Conservation (phyloP, 2,113 vertebrate species). For the Dicaeum eximium region DNA sequence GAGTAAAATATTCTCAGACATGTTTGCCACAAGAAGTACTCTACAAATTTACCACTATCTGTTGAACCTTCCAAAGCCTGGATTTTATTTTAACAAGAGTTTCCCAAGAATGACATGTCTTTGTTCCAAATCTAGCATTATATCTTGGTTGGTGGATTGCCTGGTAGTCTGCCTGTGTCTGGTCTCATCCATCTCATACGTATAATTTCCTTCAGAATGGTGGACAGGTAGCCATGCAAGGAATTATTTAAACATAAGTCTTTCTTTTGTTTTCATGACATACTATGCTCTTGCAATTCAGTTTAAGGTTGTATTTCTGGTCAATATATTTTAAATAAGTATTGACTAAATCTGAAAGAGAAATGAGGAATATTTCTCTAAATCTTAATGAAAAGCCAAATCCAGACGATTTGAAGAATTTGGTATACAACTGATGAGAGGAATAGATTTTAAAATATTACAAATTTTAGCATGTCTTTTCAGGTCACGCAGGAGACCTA, state of each 20-base stretch:
- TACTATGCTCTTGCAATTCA: background rate
- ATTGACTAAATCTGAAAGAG: background rate
- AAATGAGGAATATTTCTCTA: background rate
- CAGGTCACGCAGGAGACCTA: background rate
- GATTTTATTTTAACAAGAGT: background rate
- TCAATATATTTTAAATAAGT: background rate
- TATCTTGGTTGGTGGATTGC: background rate
- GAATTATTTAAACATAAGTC: background rate
- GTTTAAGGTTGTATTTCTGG: background rate
- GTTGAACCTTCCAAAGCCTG: background rate
- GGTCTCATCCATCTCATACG: rapidly evolving
- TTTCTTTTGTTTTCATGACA: background rate
- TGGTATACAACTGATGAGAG: background rate
- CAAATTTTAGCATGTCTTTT: background rate
- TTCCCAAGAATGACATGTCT: background rate
- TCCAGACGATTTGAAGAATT: background rate
- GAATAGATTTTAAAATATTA: background rate
- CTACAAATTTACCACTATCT: background rate
- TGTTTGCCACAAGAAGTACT: background rate
- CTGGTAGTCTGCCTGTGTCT: background rate
- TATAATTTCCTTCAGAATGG: background rate
- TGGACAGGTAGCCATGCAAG: background rate
- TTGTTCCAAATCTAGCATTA: background rate
- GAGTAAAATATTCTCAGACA: background rate
- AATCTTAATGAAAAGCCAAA: background rate